Evolutionary conservation across 2,888 invertebrate species (phyloP).

Genomic region (Formica aserva): DNA sequence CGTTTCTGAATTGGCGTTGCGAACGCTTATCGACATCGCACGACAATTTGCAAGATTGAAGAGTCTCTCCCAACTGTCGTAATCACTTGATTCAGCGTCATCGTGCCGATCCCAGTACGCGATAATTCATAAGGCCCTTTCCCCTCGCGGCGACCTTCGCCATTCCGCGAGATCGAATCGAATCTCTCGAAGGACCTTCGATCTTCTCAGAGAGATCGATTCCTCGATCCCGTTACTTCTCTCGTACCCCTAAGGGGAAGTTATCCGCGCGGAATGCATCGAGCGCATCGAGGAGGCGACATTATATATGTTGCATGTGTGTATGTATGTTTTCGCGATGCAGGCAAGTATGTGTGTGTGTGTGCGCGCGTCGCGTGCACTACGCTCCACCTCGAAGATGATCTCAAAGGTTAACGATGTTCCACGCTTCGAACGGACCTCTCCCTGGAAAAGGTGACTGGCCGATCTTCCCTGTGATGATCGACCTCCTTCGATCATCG

Average conservation of each 20-base stretch:
- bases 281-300: conserved; percentile 49
- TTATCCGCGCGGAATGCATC: conserved; percentile 68
- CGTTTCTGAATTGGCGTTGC: not conserved
- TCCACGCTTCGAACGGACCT: conserved; percentile 67
- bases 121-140: conserved; percentile 70
- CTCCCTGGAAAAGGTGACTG: conserved; percentile 62
- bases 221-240: conserved; percentile 72
- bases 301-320: conserved; percentile 37
- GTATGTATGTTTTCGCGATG: not conserved
- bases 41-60: conserved; percentile 10
- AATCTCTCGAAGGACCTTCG: conserved; percentile 71
- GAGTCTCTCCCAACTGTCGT: conserved; percentile 4
- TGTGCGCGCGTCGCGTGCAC: conserved; percentile 28
- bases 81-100: conserved; percentile 48
- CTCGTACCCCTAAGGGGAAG: conserved; percentile 54
- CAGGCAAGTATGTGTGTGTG: not conserved
- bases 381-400: conserved; percentile 67
- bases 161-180: conserved; percentile 73
- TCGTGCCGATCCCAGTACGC: conserved; percentile 51
- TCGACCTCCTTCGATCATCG: conserved; percentile 51
- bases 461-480: conserved; percentile 20
- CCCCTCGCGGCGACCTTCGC: conserved; percentile 70
- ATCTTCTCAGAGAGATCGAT: conserved; percentile 68
- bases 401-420: conserved; percentile 81
- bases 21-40: conserved; percentile 13